Evolutionary conservation across 2,113 vertebrate genomes (phyloP), one percentile per base, ranked within the genome.

Genomic region (Elaphurus davidianus): DNA sequence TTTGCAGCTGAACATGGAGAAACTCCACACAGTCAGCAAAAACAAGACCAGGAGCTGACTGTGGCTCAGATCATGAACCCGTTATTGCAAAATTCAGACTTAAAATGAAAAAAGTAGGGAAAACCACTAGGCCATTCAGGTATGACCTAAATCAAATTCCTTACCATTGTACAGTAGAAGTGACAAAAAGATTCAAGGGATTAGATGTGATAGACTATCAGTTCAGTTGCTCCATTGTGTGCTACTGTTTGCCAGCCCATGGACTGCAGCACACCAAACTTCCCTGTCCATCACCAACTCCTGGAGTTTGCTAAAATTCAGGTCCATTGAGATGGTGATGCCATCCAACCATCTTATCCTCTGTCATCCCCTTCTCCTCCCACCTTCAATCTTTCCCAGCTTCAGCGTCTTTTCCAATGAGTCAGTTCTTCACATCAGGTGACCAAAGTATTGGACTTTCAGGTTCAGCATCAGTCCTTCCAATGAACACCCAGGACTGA

Each of bases 211-310:
- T 21, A 40, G n/a, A 71, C 17, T 23, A 2, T 23, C n/a, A 71
- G n/a, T 40, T 71, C n/a, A 40, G 5, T 40, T 40, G 64, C n/a
- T 36, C n/a, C 5, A 17, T 2, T 67, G 8, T 67, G 64, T 67
- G 16, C 64, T n/a, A n/a, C 7, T 67, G 7, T 64, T 9, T 64
- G 17, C 0, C 0, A 33, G 3, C 30, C 15, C 15, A 13, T 28
- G 59, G 27, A 28, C 11, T 60, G 11, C 59, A 64, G 64, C 67
- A 40, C 19, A 36, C 67, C 67, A 71, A n/a, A 10, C n/a, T 23
- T 40, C 19, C 67, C n/a, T 71, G 10, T 40, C 67, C 2, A 55
- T 55, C 54, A 55, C 6, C 54, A 40, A 40, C n/a, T 23, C 2
- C n/a, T 40, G 19, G 19, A 40, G n/a, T n/a, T 71, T 21, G 0